These are phyloP conservation scores for Xyrauchen texanus DNA, from an alignment of 2,113 vertebrate species.

Conservation along the genomic window DNA sequence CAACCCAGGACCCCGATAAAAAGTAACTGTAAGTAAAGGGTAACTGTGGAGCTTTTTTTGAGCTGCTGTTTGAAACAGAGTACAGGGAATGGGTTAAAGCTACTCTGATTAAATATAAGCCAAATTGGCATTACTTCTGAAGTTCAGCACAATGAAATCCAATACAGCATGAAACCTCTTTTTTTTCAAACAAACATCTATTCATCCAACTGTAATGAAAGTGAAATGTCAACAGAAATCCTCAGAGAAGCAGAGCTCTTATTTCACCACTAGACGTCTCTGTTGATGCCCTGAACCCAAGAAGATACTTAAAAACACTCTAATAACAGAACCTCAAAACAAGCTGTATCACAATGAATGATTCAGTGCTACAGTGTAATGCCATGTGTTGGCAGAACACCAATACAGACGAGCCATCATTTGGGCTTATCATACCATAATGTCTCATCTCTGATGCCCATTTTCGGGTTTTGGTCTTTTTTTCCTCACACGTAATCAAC, in stretches of 20 bases:
- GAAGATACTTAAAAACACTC: background rate
- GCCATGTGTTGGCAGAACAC: background rate
- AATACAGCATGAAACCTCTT: background rate
- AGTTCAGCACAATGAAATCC: background rate
- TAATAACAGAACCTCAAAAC: background rate
- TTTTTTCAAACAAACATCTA: background rate
- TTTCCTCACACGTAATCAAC: background rate
- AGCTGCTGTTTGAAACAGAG: background rate
- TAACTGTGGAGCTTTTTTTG: background rate
- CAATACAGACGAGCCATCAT: background rate
- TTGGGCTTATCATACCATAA: background rate
- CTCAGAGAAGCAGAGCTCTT: background rate
- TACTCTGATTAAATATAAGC: background rate
- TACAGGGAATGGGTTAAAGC: too few relatives aligned
- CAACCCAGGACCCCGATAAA: too few relatives aligned
- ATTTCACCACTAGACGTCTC: constrained; percentile 66
- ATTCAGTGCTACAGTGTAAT: background rate
- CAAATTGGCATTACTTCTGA: background rate
- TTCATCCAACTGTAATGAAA: background rate
- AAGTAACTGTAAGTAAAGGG: background rate
- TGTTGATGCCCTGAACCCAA: constrained; percentile 47
- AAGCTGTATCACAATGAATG: background rate
- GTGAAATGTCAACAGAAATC: background rate
- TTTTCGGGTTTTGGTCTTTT: background rate
- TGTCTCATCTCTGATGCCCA: background rate